phyloP scores from a whole-genome alignment of 2,888 invertebrate genomes.

The Spodoptera picta region DNA sequence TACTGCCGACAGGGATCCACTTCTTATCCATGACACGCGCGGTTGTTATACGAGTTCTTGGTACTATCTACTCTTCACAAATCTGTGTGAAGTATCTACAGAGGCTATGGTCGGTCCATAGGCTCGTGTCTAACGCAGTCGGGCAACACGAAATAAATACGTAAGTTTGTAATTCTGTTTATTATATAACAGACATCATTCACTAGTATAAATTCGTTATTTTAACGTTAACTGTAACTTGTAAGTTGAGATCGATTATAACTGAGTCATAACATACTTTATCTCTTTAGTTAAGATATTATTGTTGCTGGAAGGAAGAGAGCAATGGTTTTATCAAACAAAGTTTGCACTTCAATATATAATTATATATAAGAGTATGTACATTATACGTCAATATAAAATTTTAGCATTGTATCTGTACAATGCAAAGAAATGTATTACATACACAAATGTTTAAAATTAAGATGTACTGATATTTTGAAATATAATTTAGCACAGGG shows the following conservation, averaged over 20 bases:
- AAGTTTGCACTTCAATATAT: conserved; percentile 41
- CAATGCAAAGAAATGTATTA: conserved; percentile 48
- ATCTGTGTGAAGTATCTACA: too few relatives aligned
- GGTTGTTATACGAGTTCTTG: too few relatives aligned
- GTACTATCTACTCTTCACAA: background rate
- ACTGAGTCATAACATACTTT: too few relatives aligned
- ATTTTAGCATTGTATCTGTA: conserved; percentile 15
- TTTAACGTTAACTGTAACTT: too few relatives aligned
- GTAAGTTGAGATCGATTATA: too few relatives aligned
- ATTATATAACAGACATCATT: background rate
- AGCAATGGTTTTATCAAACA: conserved; percentile 28
- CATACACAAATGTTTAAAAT: conserved; percentile 38
- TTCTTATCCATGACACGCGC: too few relatives aligned
- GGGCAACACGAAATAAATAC: background rate
- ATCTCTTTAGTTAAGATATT: background rate
- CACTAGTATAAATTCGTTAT: too few relatives aligned
- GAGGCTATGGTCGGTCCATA: too few relatives aligned
- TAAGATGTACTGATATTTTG: conserved; percentile 22
- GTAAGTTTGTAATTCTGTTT: background rate
- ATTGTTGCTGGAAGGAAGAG: conserved; percentile 6
- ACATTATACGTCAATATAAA: conserved; percentile 32
- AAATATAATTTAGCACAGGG: conserved; percentile 49
- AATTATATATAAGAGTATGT: conserved; percentile 41
- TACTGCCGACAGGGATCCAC: too few relatives aligned
- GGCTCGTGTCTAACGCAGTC: too few relatives aligned